Evolutionary conservation across 2,113 vertebrate species (phyloP), one percentile per base, ranked within the genome.

Genomic region (Glareola pratincola): DNA sequence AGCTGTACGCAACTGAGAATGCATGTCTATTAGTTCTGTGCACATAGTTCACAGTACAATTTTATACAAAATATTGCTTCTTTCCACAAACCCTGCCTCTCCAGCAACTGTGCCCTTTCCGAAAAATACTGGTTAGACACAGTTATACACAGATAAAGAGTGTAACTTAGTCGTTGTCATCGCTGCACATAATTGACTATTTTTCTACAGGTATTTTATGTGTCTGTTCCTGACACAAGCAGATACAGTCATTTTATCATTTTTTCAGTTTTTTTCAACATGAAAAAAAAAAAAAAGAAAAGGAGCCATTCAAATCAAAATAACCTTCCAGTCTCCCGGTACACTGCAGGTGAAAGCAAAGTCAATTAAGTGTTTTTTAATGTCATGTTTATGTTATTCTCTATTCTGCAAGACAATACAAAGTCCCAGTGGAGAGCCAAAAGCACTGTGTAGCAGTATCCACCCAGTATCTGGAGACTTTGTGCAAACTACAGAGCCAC

Each of bases 1-100:
- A 94, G 68, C 91, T 94, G 82, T 88, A 94, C 76, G 8, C 53
- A 90, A 68, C 63, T 10, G 2, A 95, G 88, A 93, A 93, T 73
- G 37, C 14, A 64, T 53, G 63, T 41, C 83, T 50, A 41, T 93
- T 90, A 79, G 57, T 88, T 94, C 64, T 75, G 85, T 41, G 67
- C 67, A 85, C 47, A 29, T 47, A 79, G 77, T 50, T 88, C 59
- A 80, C n/a, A 66, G 45, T 48, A 83, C 8, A 34, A 88, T 73
- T 86, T 93, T 51, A 77, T 91, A 77, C 37, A 88, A 94, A 94
- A 92, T 86, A 76, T 29, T 80, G 17, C 17, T 80, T 80, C 68
- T 83, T 88, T 85, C 53, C 63, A 66, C 45, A 91, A 94, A 69
- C 14, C 3, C 34, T 76, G 53, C 21, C 57, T 68, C 45, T 85